phyloP scores from a whole-genome alignment of 2,888 invertebrate genomes.

The Rotaria sp. region DNA sequence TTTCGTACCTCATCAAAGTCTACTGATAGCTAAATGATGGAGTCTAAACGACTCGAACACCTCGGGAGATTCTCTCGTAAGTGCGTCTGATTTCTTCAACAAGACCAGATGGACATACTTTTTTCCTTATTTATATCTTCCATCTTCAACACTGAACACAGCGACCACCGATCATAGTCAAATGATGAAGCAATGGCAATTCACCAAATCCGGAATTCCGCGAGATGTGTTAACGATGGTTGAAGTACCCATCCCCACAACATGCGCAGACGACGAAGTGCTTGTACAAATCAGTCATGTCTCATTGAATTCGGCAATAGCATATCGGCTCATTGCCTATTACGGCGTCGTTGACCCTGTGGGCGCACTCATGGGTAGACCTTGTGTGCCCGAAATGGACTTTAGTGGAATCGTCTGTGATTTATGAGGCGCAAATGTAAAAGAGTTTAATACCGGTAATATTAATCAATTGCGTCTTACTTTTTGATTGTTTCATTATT shows the following conservation, averaged over 20 bases:
- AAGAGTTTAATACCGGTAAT: background rate
- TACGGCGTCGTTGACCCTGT: background rate
- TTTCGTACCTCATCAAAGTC: no score
- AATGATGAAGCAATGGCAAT: constrained; percentile 14
- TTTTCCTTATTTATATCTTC: no score
- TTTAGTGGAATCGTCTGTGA: constrained; percentile 6
- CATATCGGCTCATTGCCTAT: background rate
- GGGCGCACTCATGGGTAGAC: background rate
- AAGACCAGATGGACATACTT: no score
- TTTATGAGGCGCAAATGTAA: background rate
- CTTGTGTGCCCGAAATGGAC: background rate
- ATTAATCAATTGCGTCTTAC: background rate
- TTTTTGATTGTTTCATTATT: background rate
- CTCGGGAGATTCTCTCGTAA: no score
- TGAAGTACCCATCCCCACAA: background rate
- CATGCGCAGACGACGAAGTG: background rate
- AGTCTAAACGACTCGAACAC: no score
- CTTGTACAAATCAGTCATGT: background rate
- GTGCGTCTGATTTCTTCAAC: no score
- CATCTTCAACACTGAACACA: background rate
- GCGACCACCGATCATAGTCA: background rate
- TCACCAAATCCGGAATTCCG: background rate
- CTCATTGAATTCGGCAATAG: background rate
- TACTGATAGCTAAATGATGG: no score
- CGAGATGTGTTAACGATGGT: background rate